Evolutionary conservation across 2,797 vertebrate genomes (phyloP).

Genomic region (Kryptopterus vitreolus): DNA sequence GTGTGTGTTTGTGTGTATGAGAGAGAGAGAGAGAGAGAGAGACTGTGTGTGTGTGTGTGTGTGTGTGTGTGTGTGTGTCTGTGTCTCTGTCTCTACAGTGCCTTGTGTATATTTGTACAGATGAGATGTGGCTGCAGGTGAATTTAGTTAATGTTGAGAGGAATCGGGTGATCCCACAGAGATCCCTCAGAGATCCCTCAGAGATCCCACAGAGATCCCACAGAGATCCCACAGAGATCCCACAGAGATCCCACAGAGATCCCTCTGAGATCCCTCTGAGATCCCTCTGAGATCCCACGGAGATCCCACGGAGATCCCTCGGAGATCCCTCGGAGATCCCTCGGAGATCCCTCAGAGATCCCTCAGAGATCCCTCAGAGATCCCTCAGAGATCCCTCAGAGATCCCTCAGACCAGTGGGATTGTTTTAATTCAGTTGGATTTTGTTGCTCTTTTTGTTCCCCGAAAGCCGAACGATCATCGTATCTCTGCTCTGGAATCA

Average conservation of each 20-base stretch:
- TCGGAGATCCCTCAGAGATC: too few relatives aligned
- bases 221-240: too few relatives aligned
- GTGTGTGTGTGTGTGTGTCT: neutral
- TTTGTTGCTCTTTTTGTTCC: neutral
- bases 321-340: too few relatives aligned
- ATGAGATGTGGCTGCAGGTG: neutral
- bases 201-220: neutral
- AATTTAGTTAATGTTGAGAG: neutral
- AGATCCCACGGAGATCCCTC: too few relatives aligned
- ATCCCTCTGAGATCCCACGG: too few relatives aligned
- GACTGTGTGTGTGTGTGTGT: neutral
- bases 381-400: too few relatives aligned
- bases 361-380: too few relatives aligned
- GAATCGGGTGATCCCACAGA: neutral
- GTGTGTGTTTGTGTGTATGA: too few relatives aligned
- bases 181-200: too few relatives aligned
- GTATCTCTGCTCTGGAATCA: neutral
- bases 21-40: neutral
- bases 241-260: too few relatives aligned
- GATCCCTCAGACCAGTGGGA: neutral
- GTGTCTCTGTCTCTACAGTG: neutral
- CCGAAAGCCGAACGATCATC: neutral
- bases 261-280: too few relatives aligned
- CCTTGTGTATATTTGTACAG: neutral
- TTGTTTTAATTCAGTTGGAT: neutral